These are phyloP conservation scores for Drosophila meridionalis DNA, from an alignment of 2,888 invertebrate species.

Conservation along the genomic window DNA sequence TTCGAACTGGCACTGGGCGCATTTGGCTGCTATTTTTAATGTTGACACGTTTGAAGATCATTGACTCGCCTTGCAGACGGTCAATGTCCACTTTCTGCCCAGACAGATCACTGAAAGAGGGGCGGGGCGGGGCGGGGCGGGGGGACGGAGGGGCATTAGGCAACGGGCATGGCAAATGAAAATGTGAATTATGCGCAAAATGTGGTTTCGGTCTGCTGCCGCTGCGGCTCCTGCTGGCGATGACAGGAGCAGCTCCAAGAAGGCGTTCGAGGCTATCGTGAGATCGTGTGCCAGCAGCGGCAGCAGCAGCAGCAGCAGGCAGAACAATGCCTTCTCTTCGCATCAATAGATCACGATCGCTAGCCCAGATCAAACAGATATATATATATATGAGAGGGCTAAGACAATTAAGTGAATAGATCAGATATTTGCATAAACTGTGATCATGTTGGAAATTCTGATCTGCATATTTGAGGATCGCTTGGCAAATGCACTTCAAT, in stretches of 20 bases:
- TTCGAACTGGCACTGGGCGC: constrained; percentile 38
- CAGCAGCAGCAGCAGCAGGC: constrained; percentile 20
- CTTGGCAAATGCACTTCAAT: not conserved
- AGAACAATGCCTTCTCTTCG: constrained; percentile 60
- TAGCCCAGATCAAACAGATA: constrained; percentile 19
- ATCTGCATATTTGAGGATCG: not conserved
- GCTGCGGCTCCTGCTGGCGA: constrained; percentile 31
- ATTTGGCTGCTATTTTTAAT: constrained; percentile 78
- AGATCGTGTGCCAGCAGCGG: constrained; percentile 60
- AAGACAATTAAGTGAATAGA: constrained; percentile 18
- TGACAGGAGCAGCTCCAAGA: constrained; percentile 43
- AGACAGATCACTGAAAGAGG: constrained; percentile 39
- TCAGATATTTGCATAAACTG: constrained; percentile 1
- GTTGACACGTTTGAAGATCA: constrained; percentile 81
- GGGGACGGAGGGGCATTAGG: constrained; percentile 14
- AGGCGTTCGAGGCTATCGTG: constrained; percentile 43
- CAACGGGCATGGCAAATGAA: constrained; percentile 42
- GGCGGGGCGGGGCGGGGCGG: not conserved
- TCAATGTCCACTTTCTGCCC: constrained; percentile 71
- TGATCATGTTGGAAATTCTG: not conserved
- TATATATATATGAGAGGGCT: not conserved
- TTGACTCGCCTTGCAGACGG: constrained; percentile 74
- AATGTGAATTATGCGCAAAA: constrained; percentile 71
- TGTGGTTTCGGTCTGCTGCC: constrained; percentile 54
- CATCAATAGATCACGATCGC: constrained; percentile 68